Evolutionary conservation across 2,797 vertebrate species (phyloP), one percentile per base, ranked within the genome.

Genomic region (Phrynocephalus vlangalii): DNA sequence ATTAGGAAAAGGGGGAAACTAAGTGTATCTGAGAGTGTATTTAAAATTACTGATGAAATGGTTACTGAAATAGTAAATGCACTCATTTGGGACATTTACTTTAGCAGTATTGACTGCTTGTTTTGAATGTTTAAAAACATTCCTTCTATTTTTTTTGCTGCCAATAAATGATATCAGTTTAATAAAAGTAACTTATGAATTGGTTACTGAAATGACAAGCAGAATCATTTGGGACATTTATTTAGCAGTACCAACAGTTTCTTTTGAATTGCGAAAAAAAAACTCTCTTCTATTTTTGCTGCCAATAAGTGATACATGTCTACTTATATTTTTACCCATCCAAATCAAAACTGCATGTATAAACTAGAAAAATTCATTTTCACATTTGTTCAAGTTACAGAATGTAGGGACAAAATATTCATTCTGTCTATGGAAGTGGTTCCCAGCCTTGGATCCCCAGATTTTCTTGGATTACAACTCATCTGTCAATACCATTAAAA

Each of bases 341-440:
- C 48, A 28, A 89, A 88, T 18, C 30, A 38, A 82, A 71, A 79
- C 66, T 87, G 84, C 80, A 88, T 63, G 76, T 90, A 24, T 87
- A 82, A 91, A 85, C 70, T 88, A 79, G 91, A 88, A 82, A 87
- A 93, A 90, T 90, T 91, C n/a, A 50, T 9, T 52, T 9, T 13
- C 15, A 82, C 26, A 20, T 8, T 28, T 86, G 44, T 44, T 83
- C 28, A 80, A 56, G 38, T 5, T 79, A 26, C 30, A 10, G 48
- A 7, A 77, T 71, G 24, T 3, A 66, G 3, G n/a, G 28, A 79
- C 73, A 26, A 28, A 73, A 66, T 66, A 73, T 3, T 24, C 50
- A 83, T 3, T 73, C 2, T 28, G 52, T 56, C 52, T 56, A 56
- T 13, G 9, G 52, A 9, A 56, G 10, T 56, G 52, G 10, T 56